Base-by-base conservation (phyloP, 2,888 invertebrate genomes). In the Corythucha ciliata region DNA sequence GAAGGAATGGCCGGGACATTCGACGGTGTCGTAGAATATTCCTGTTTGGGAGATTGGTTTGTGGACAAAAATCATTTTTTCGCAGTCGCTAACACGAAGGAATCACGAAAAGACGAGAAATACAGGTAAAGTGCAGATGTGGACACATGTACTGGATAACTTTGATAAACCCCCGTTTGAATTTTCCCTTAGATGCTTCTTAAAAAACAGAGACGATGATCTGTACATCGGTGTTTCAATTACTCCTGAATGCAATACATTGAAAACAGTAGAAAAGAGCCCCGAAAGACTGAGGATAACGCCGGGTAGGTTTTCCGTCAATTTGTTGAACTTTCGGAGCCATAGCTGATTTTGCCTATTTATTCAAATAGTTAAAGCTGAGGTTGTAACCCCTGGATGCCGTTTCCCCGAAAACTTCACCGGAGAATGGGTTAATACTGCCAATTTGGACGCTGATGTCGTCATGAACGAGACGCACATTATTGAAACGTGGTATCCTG, bases 381-480 rank as follows among this genome's bases (percentile, higher is more conserved):
- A 92, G 71, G 79, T 85, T 6, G 90, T 93, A 0, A 83, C 84
- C 59, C 86, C 96, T 3, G 87, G 90, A 0, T 97, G 96, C 65
- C 79, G 89, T 37, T 69, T 97, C 53, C 93, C 96, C 0, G 85
- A 90, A 67, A 94, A 96, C 67, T 92, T 92, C 69, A 80, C 84
- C 0, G 94, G 97, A 0, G 80, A 86, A 20, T 97, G 96, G 96
- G 89, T 94, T 46, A 96, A 96, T 64, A 94, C 96, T 0, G 94
- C 94, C 1, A 94, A 96, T 66, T 87, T 92, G 58, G 93, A 94
- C 68, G 94, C 94, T 0, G 90, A 93, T 68, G 83, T 93, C 1
- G 76, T 79, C 39, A 91, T 97, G 33, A 96, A 96, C 65, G 88
- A 91, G 64, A 97, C 96, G 0, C 96, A 96, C 65, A 92, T 97